Evolutionary conservation across 2,888 invertebrate species (phyloP).

Genomic region (Cosmia pyralina): DNA sequence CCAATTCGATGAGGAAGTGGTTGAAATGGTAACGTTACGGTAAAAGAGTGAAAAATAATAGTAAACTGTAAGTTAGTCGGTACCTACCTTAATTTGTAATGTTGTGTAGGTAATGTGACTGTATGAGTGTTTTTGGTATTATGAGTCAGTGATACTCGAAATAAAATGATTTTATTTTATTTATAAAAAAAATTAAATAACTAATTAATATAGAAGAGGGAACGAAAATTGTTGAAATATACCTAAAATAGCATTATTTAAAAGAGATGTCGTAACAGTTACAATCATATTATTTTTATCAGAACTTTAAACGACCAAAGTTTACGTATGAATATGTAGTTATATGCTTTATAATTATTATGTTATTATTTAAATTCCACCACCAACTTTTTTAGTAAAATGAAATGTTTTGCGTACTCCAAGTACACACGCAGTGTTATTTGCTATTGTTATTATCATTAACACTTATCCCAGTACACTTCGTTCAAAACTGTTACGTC

Average conservation of each 20-base stretch:
- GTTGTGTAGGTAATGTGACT: no score
- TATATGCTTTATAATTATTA: background rate
- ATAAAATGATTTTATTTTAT: no score
- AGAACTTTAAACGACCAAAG: background rate
- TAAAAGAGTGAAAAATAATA: no score
- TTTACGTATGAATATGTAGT: background rate
- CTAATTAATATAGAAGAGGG: background rate
- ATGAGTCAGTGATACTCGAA: no score
- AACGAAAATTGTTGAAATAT: background rate
- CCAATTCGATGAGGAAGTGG: background rate
- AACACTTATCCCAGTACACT: constrained; percentile 1
- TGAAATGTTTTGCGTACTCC: background rate
- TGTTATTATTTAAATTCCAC: background rate
- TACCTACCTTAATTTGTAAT: background rate
- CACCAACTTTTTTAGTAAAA: constrained; percentile 14
- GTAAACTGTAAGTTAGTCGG: background rate
- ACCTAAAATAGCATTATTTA: background rate
- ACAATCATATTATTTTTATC: background rate
- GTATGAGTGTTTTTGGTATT: no score
- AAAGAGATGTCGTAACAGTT: background rate
- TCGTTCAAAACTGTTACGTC: background rate
- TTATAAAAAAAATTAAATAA: no score
- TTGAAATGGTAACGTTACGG: background rate
- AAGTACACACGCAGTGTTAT: constrained; percentile 3
- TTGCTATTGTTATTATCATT: constrained; percentile 11